Percentiles rank a stretch among this genome's conserved stretches.
Evolutionary conservation across 2,797 vertebrate species (phyloP).

Genomic region (Crypturellus tataupa): DNA sequence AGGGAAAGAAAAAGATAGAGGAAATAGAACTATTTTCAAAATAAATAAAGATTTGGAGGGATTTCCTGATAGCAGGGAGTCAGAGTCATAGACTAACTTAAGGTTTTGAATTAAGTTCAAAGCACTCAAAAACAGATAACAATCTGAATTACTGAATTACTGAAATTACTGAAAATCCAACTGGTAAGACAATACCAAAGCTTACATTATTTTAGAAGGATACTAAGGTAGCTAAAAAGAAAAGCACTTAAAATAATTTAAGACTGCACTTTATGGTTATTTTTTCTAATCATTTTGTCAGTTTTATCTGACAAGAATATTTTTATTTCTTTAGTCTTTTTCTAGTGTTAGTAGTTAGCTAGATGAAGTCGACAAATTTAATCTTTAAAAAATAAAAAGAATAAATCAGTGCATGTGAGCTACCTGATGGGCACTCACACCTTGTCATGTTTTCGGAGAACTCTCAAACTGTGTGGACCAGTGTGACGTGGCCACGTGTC

Average conservation of each 20-base stretch:
- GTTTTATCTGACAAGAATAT: background rate
- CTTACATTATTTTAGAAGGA: background rate
- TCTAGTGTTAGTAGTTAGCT: background rate
- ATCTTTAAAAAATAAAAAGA: background rate
- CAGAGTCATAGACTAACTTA: background rate
- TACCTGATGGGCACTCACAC: background rate
- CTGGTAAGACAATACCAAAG: background rate
- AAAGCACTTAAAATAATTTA: background rate
- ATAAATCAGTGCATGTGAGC: background rate
- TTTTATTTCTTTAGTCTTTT: background rate
- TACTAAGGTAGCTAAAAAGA: background rate
- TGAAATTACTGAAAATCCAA: background rate
- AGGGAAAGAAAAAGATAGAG: background rate
- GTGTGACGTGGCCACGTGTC: background rate
- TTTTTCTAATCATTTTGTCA: background rate
- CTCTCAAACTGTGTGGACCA: background rate
- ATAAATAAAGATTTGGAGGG: background rate
- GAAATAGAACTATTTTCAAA: background rate
- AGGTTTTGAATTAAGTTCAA: background rate
- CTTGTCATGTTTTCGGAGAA: background rate
- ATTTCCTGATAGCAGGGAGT: background rate
- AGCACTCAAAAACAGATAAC: too few relatives aligned
- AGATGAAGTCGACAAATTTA: background rate
- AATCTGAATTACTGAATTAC: too few relatives aligned
- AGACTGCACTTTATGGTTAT: background rate